These are phyloP conservation scores for Acanthosepion esculentum DNA, from an alignment of 2,888 invertebrate species.

Conservation along the genomic window DNA sequence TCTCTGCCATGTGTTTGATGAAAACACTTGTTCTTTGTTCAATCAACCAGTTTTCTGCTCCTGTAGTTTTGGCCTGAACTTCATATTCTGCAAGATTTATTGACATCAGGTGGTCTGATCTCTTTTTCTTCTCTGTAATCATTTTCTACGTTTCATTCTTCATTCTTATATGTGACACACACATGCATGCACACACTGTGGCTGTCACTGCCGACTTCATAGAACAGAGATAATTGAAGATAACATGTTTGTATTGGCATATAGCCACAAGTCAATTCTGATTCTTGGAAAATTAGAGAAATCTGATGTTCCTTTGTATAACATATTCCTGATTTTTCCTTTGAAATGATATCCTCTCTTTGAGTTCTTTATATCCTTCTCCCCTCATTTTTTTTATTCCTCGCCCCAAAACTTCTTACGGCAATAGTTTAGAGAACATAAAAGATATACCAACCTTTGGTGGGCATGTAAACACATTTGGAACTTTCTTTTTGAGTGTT, in stretches of 20 bases:
- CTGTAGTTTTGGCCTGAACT: too few species aligned
- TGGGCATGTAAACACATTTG: neutral
- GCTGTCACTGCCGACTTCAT: neutral
- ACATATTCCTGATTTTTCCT: neutral
- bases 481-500: neutral
- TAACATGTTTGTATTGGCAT: neutral
- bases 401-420: neutral
- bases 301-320: neutral
- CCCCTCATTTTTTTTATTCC: neutral
- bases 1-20: too few species aligned
- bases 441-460: neutral
- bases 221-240: neutral
- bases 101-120: too few species aligned
- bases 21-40: too few species aligned
- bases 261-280: constrained; percentile 6
- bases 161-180: neutral
- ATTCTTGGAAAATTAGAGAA: neutral
- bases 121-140: too few species aligned
- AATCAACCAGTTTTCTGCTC: too few species aligned
- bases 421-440: neutral
- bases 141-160: too few species aligned
- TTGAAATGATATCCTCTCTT: neutral
- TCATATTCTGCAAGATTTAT: too few species aligned
- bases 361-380: neutral
- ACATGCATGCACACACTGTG: neutral